Conservation (phyloP, 2,888 invertebrate species). For the Hypercompe scribonia region DNA sequence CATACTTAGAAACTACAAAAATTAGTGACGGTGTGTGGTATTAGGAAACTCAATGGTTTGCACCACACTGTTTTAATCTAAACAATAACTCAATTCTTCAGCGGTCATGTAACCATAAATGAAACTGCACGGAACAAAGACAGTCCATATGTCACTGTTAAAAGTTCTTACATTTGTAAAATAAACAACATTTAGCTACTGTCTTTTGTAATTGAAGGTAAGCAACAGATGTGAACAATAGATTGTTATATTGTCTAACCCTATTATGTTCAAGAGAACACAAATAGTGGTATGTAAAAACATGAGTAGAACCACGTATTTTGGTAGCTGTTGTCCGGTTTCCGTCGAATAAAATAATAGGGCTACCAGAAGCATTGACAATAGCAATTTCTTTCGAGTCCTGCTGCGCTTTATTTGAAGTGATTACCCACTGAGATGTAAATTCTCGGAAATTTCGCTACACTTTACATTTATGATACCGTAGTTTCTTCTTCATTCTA, state of each 20-base stretch:
- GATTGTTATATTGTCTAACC: slow-evolving; percentile 69
- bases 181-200: slow-evolving; percentile 85
- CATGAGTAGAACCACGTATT: slow-evolving; percentile 70
- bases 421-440: slow-evolving; percentile 70
- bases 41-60: slow-evolving; percentile 41
- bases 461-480: slow-evolving; percentile 18
- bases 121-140: slow-evolving; percentile 69
- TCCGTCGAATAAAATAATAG: slow-evolving; percentile 75
- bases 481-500: slow-evolving; percentile 28
- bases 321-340: slow-evolving; percentile 68
- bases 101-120: slow-evolving; percentile 79
- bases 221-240: slow-evolving; percentile 77
- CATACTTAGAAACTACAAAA: slow-evolving; percentile 41
- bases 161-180: slow-evolving; percentile 78
- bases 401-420: slow-evolving; percentile 69
- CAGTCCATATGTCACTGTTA: slow-evolving; percentile 80
- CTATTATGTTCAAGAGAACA: slow-evolving; percentile 79
- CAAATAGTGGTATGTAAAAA: slow-evolving; percentile 73
- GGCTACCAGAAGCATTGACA: slow-evolving; percentile 75
- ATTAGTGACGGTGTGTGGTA: slow-evolving; percentile 73
- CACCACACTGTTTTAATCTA: slow-evolving; percentile 69
- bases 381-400: slow-evolving; percentile 54
- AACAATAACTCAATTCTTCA: slow-evolving; percentile 77
- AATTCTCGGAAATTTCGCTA: slow-evolving; percentile 46
- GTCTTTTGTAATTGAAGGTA: slow-evolving; percentile 72